Evolutionary conservation across 2,888 invertebrate genomes (phyloP).

Genomic region (Plemyria rubiginata): DNA sequence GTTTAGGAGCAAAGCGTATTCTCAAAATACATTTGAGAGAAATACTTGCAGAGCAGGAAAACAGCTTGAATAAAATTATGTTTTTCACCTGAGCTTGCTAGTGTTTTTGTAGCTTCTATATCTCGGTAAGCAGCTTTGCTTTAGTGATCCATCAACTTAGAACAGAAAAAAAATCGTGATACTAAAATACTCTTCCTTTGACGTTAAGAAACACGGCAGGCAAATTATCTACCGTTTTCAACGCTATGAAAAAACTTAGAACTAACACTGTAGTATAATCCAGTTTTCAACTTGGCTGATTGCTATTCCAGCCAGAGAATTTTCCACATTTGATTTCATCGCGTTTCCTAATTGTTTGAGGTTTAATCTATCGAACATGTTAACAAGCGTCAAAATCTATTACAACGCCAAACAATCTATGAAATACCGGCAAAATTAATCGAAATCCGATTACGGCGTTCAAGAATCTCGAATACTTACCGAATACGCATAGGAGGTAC

Average conservation of each 20-base stretch:
- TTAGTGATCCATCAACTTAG: conserved; percentile 7
- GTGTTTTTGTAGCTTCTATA: conserved; percentile 7
- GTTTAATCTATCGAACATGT: background rate
- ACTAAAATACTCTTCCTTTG: background rate
- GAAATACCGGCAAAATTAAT: conserved; percentile 27
- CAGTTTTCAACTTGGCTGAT: background rate
- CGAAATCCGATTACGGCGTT: conserved; percentile 30
- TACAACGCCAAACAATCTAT: conserved; percentile 10
- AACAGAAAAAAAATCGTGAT: background rate
- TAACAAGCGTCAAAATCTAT: conserved; percentile 12
- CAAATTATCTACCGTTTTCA: too few relatives aligned
- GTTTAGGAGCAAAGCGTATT: conserved; percentile 29
- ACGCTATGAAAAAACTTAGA: too few relatives aligned
- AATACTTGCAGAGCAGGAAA: conserved; percentile 24
- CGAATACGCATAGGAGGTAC: conserved; percentile 61
- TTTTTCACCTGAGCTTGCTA: conserved; percentile 20
- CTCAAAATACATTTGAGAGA: conserved; percentile 25
- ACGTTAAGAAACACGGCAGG: background rate
- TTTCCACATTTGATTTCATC: background rate
- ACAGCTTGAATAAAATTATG: conserved; percentile 25
- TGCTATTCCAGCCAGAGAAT: background rate
- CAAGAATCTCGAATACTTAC: conserved; percentile 42
- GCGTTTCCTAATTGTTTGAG: conserved; percentile 4
- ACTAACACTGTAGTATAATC: too few relatives aligned
- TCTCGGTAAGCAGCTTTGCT: conserved; percentile 9